A percentile compares a stretch with the other conserved stretches of the same genome.
phyloP scores from a whole-genome alignment of 2,797 vertebrate species.

The Esox lucius region DNA sequence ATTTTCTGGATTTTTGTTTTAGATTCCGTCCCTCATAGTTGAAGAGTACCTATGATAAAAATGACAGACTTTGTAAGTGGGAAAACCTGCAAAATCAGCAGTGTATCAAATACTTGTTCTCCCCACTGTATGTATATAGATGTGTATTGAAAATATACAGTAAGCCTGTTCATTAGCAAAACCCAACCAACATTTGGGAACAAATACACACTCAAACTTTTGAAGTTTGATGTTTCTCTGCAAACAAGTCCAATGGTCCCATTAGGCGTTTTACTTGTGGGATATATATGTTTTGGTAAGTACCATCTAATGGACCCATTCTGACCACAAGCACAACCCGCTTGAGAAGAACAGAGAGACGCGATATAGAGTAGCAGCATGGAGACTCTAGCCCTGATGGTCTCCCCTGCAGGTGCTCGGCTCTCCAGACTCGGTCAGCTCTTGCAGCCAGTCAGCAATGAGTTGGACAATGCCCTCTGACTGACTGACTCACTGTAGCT shows the following conservation, averaged over 20 bases:
- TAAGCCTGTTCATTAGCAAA: conserved; percentile 41
- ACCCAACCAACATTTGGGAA: conserved; percentile 16
- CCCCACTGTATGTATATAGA: conserved; percentile 53
- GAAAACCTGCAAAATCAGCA: too few relatives aligned
- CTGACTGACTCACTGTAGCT: background rate
- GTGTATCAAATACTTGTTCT: too few relatives aligned
- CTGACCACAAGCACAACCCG: background rate
- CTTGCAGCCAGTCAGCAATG: background rate
- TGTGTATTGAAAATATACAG: conserved; percentile 58
- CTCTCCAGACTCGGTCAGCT: background rate
- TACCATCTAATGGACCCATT: conserved; percentile 3
- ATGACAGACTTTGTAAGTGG: too few relatives aligned
- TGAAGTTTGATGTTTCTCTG: conserved; percentile 9
- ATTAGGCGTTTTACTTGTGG: conserved; percentile 12
- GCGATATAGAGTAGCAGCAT: background rate
- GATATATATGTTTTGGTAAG: conserved; percentile 12
- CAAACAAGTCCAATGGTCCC: conserved; percentile 22
- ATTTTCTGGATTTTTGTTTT: too few relatives aligned
- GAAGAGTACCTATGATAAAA: too few relatives aligned
- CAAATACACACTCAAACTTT: conserved; percentile 7
- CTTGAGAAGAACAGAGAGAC: conserved; percentile 1
- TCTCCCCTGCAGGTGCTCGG: conserved; percentile 9
- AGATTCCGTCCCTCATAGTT: too few relatives aligned
- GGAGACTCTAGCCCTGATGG: background rate
- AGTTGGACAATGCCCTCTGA: background rate